These are phyloP conservation scores for Channallabes apus DNA, from an alignment of 2,797 vertebrate genomes.

Conservation along the genomic window DNA sequence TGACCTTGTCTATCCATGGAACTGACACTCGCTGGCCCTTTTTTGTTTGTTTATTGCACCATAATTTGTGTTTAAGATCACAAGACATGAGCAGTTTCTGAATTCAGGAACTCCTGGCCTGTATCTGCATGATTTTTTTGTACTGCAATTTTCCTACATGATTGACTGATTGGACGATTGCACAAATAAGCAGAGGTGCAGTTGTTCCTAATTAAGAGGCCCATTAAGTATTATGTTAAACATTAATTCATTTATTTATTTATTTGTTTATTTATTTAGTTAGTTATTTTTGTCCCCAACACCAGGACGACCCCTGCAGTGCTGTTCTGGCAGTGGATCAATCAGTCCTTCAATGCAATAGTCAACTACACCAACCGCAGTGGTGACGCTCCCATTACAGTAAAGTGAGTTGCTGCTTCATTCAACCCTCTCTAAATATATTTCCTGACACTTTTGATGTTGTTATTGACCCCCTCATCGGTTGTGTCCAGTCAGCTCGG, in stretches of 20 bases:
- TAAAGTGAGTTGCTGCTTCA: constrained; percentile 73
- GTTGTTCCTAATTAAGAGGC: background rate
- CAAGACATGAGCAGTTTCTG: too few relatives aligned
- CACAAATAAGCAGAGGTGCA: background rate
- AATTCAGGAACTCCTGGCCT: background rate
- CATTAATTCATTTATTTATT: background rate
- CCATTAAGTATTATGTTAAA: background rate
- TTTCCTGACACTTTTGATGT: constrained; percentile 11
- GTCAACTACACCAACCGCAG: constrained; percentile 98
- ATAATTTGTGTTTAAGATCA: too few relatives aligned
- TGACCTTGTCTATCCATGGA: background rate
- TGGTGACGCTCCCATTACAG: constrained; percentile 91
- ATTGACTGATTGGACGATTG: background rate
- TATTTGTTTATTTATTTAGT: too few relatives aligned
- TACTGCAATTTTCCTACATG: background rate
- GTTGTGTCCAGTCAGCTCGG: constrained; percentile 89
- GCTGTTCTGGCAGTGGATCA: constrained; percentile 98
- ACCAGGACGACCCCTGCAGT: constrained; percentile 91
- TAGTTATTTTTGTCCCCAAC: background rate
- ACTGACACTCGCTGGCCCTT: background rate
- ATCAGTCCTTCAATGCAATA: constrained; percentile 98
- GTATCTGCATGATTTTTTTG: background rate
- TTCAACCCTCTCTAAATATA: constrained; percentile 7
- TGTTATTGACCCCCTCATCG: constrained; percentile 52
- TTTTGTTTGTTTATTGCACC: background rate